Percentiles rank a stretch among this genome's conserved stretches.
phyloP scores from a whole-genome alignment of 2,888 invertebrate genomes.

The Eupithecia vulgata region DNA sequence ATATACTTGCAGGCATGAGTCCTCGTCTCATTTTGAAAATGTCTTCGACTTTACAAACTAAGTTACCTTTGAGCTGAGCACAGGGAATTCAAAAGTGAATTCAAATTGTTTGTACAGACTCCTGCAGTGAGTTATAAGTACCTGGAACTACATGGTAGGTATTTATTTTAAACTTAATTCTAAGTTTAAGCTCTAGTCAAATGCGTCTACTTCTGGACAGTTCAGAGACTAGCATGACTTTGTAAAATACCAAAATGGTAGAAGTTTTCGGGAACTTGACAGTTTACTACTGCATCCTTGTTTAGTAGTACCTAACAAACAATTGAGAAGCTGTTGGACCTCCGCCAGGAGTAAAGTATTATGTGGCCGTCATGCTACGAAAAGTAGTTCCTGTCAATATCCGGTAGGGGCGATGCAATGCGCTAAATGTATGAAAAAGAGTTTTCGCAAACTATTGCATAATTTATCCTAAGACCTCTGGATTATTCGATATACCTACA shows the following conservation, averaged over 20 bases:
- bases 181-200: neutral
- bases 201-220: neutral
- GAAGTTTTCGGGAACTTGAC: neutral
- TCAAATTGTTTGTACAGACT: conserved; percentile 28
- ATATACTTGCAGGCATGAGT: neutral
- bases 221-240: neutral
- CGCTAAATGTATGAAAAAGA: too few relatives aligned
- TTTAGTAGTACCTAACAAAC: too few relatives aligned
- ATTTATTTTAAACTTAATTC: conserved; percentile 1
- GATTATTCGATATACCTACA: too few relatives aligned
- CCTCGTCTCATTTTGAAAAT: conserved; percentile 17
- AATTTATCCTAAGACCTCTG: too few relatives aligned
- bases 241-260: neutral
- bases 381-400: too few relatives aligned
- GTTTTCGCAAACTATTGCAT: too few relatives aligned
- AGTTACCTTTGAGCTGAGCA: conserved; percentile 33
- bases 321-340: too few relatives aligned
- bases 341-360: too few relatives aligned
- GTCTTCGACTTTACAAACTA: conserved; percentile 21
- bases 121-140: conserved; percentile 13
- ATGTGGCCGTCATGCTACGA: too few relatives aligned
- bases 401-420: too few relatives aligned
- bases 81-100: conserved; percentile 33
- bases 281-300: too few relatives aligned
- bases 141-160: conserved; percentile 15